Percentiles rank a stretch among this genome's conserved stretches.
These are phyloP conservation scores for Mus caroli DNA, from an alignment of 2,797 vertebrate species.

Conservation along the genomic window DNA sequence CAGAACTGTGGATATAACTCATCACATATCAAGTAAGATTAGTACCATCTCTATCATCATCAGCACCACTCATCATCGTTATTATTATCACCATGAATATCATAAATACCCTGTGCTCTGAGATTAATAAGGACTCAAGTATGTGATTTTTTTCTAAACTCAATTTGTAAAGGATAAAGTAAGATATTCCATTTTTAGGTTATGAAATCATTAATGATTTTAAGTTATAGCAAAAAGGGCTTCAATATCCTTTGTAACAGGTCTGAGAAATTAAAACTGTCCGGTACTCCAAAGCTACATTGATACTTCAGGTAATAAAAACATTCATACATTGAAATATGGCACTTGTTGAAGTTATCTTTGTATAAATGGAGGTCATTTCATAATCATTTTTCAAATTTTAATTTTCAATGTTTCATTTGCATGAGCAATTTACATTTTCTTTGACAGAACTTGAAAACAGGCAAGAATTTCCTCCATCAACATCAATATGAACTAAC, in stretches of 20 bases:
- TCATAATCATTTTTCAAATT: neutral
- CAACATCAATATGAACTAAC: too few species aligned
- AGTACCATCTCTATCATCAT: neutral
- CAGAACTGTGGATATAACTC: neutral
- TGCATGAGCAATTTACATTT: neutral
- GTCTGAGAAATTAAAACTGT: neutral
- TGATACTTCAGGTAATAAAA: neutral
- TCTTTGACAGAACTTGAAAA: neutral
- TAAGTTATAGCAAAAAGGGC: neutral
- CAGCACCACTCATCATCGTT: neutral
- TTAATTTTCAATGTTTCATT: neutral
- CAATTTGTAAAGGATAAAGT: neutral
- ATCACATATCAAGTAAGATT: too few species aligned
- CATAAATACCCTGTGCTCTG: neutral
- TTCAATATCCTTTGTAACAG: neutral
- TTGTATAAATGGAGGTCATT: neutral
- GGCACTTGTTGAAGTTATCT: neutral
- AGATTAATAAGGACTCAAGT: neutral
- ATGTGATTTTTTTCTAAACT: neutral
- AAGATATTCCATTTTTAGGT: neutral
- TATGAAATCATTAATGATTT: too few species aligned
- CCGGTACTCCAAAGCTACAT: neutral
- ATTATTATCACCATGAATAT: neutral
- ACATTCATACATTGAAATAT: neutral
- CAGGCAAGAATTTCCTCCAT: neutral